Conservation (phyloP, 1,140 invertebrate species). For the Pemphigus obesinymphae region DNA sequence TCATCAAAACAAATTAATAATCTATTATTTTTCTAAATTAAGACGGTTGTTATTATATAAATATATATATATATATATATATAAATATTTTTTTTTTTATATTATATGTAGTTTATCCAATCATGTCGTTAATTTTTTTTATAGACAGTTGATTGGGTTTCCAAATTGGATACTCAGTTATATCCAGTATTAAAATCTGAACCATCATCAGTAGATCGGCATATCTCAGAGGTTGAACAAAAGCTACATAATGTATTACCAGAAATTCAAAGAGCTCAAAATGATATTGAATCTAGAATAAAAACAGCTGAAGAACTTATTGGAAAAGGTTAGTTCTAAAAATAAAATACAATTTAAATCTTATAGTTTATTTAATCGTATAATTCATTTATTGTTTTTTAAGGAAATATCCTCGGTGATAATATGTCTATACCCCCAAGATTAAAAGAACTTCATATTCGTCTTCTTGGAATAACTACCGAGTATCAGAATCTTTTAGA, state of each 20-base stretch:
- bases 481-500: conserved; percentile 71
- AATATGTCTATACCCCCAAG: conserved; percentile 53
- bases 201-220: conserved; percentile 57
- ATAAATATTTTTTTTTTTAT: not conserved
- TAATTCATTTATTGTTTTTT: not conserved
- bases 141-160: conserved; percentile 69
- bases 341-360: not conserved
- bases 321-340: conserved; percentile 50
- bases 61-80: no score
- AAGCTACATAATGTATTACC: conserved; percentile 60
- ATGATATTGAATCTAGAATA: conserved; percentile 66
- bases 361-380: not conserved
- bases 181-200: conserved; percentile 70
- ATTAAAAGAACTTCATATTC: conserved; percentile 62
- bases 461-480: conserved; percentile 62
- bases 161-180: conserved; percentile 67
- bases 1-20: conserved; percentile 23
- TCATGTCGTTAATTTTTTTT: conserved; percentile 46
- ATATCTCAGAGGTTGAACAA: conserved; percentile 58
- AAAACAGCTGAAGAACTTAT: conserved; percentile 59
- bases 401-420: conserved; percentile 13
- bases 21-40: not conserved
- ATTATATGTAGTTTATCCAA: not conserved
- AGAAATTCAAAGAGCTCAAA: conserved; percentile 61
- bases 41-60: not conserved